Percentiles rank a stretch among this genome's conserved stretches.
phyloP scores from a whole-genome alignment of 2,113 vertebrate species.

The Neotoma lepida region DNA sequence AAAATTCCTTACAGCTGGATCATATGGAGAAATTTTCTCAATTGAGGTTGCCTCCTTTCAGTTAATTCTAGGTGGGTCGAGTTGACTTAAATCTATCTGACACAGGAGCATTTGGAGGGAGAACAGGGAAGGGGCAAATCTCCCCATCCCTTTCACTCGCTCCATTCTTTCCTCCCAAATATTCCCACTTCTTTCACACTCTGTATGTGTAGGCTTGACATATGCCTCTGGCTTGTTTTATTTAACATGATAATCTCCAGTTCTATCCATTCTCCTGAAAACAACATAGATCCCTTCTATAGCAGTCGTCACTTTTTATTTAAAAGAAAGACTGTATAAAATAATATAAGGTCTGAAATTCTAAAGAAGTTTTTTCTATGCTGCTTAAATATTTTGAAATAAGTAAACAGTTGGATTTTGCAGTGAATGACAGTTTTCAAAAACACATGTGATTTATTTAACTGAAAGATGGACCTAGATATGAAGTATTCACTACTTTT shows the following conservation, averaged over 20 bases:
- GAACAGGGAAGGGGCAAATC: no score
- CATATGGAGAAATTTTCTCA: neutral
- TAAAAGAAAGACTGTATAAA: neutral
- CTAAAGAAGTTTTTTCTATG: neutral
- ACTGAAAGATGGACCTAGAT: conserved; percentile 9
- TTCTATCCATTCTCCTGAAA: neutral
- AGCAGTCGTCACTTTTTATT: neutral
- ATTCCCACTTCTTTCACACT: neutral
- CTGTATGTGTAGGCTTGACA: neutral
- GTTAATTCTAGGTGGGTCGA: neutral
- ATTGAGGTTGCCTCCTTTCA: neutral
- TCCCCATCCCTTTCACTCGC: neutral
- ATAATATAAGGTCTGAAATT: neutral
- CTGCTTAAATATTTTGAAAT: conserved; percentile 53
- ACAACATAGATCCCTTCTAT: neutral
- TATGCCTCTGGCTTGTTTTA: neutral
- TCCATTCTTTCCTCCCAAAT: neutral
- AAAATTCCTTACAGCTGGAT: neutral
- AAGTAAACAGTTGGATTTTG: neutral
- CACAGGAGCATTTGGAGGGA: no score
- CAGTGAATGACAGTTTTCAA: conserved; percentile 25
- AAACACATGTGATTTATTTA: conserved; percentile 5
- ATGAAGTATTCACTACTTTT: conserved; percentile 54
- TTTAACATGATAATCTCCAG: neutral
- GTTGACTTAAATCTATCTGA: neutral